Base-by-base conservation (phyloP, 2,888 invertebrate genomes). In the Caenorhabditis imperialis region DNA sequence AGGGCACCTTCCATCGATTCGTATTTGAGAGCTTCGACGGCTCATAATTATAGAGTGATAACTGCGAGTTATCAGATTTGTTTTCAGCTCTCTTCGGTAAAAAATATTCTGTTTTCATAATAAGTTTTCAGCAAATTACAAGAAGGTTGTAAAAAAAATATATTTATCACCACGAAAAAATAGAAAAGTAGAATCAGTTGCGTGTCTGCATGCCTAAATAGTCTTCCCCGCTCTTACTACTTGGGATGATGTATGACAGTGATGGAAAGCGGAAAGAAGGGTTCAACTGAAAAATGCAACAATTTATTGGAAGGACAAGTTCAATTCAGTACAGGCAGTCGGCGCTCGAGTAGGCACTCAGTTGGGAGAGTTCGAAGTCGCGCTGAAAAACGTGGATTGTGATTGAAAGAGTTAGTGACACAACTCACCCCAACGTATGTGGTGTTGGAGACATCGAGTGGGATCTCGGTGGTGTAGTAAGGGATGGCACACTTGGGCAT, bases 301-400 rank as follows among this genome's bases (percentile, higher is more conserved):
- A 33, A 30, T 55, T 48, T 62, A 51, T 62, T 62, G 5, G 4
- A n/a, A n/a, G 8, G 30, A 48, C 18, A 37, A 4, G 33, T 42
- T n/a, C 12, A 1, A 35, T 3, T 51, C 48, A 57, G 51, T 57
- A 67, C 50, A 67, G 67, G 51, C 67, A 67, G 16, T 57, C 57
- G 44, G 67, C 14, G 18, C 44, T 16, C 10, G 67, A 47, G 57
- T 44, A 12, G 1, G 5, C 8, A 22, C 33, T 33, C 44, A 37
- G 40, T 5, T 50, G 16, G 42, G 22, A 67, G 25, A 67, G 67
- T 20, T 67, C 67, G 37, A 67, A 8, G 44, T 48, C 22, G 25
- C 22, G 22, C 67, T 67, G 57, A 35, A 65, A 55, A 40, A 4
- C 27, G 25, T 42, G 16, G 12, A 20, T 12, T 4, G 22, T 27